A percentile compares a stretch with the other conserved stretches of the same genome.
These are phyloP conservation scores for Calycopis cecrops DNA, from an alignment of 1,140 invertebrate genomes.

Conservation along the genomic window DNA sequence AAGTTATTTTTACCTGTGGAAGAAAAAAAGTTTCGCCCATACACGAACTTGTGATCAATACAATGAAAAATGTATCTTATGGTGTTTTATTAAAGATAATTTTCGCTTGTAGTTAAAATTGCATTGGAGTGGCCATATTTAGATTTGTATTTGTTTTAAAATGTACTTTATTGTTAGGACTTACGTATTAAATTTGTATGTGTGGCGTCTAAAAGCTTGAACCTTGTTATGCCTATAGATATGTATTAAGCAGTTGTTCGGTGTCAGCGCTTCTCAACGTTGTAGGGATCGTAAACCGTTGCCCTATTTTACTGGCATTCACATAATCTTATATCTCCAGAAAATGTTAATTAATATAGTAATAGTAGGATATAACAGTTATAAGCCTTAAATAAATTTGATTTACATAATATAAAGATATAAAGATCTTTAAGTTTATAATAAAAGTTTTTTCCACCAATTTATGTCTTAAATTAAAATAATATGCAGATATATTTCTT, in stretches of 20 bases:
- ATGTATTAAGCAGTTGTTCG: conserved; percentile 60
- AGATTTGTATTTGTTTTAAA: conserved; percentile 9
- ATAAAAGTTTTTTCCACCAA: too few species aligned
- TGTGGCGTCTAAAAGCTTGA: conserved; percentile 33
- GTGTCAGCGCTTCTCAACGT: conserved; percentile 48
- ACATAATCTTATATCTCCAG: too few species aligned
- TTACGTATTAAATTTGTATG: conserved; percentile 27
- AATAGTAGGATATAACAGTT: too few species aligned
- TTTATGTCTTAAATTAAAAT: too few species aligned
- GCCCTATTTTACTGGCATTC: conserved; percentile 23
- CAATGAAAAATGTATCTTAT: conserved; percentile 23
- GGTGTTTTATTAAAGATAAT: not conserved
- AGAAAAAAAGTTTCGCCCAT: conserved; percentile 58
- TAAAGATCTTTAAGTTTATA: too few species aligned
- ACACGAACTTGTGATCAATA: conserved; percentile 32
- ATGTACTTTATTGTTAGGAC: conserved; percentile 10
- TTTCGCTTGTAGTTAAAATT: conserved; percentile 20
- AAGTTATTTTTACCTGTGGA: conserved; percentile 70
- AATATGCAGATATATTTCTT: too few species aligned
- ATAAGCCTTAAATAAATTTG: too few species aligned
- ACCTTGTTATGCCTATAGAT: conserved; percentile 42
- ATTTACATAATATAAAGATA: too few species aligned
- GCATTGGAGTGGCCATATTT: conserved; percentile 32
- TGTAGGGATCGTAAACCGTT: conserved; percentile 27
- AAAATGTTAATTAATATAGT: too few species aligned